A percentile compares a stretch with the other conserved stretches of the same genome.
Evolutionary conservation across 2,888 invertebrate genomes (phyloP).

Genomic region (Dynastes tityus): DNA sequence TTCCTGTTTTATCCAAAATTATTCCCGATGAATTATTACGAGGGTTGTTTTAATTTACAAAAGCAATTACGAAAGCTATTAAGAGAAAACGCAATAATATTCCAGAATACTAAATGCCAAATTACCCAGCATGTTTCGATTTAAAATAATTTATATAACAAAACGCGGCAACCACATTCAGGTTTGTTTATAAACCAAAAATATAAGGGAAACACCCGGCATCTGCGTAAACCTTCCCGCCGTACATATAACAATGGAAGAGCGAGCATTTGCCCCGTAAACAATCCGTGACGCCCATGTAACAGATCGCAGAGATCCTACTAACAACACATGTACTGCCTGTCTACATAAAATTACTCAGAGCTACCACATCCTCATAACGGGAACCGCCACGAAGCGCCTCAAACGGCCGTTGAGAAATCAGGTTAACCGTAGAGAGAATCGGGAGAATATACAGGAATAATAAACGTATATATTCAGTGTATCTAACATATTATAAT

Average conservation of each 20-base stretch:
- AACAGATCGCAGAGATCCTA: slow-evolving; percentile 61
- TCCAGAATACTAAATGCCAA: slow-evolving; percentile 15
- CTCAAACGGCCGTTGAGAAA: slow-evolving; percentile 43
- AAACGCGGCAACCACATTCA: slow-evolving; percentile 9
- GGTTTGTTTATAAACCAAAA: slow-evolving; percentile 30
- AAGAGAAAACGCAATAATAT: slow-evolving; percentile 12
- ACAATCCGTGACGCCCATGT: slow-evolving; percentile 56
- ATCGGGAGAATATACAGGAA: slow-evolving; percentile 28
- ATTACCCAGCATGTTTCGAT: slow-evolving; percentile 1
- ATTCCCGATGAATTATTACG: slow-evolving; percentile 16
- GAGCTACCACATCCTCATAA: slow-evolving; percentile 45
- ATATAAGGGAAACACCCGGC: slow-evolving; percentile 7
- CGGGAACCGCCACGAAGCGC: slow-evolving; percentile 24
- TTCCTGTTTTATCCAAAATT: not conserved
- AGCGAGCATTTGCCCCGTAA: slow-evolving; percentile 46
- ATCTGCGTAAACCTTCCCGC: not conserved
- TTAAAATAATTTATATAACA: slow-evolving; percentile 28
- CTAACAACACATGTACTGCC: slow-evolving; percentile 60
- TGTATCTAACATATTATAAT: slow-evolving; percentile 43
- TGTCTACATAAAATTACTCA: slow-evolving; percentile 57
- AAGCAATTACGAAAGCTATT: slow-evolving; percentile 1
- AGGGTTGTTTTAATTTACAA: slow-evolving; percentile 11
- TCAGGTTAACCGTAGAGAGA: slow-evolving; percentile 47
- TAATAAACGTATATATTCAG: slow-evolving; percentile 32
- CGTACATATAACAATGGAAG: not conserved